Evolutionary conservation across 2,888 invertebrate genomes (phyloP).

Genomic region (Flexamia atlantica): DNA sequence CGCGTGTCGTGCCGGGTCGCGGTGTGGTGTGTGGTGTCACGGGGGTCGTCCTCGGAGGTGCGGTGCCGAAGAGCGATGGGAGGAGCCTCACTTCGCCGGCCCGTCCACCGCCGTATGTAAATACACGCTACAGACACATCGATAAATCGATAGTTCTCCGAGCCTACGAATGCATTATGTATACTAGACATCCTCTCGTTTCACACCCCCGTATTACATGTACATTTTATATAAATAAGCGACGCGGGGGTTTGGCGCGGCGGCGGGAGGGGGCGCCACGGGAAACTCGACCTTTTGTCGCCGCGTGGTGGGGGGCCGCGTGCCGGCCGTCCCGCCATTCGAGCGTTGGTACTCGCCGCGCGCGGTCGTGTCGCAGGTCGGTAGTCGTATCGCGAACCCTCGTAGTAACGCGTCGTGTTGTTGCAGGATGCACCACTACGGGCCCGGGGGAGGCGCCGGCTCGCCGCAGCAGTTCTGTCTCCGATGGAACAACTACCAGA

Average conservation of each 20-base stretch:
- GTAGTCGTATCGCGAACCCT: slow-evolving; percentile 52
- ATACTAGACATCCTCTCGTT: slow-evolving; percentile 72
- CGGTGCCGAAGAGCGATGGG: slow-evolving; percentile 31
- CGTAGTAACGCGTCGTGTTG: slow-evolving; percentile 60
- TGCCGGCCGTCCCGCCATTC: slow-evolving; percentile 66
- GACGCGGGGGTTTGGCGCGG: slow-evolving; percentile 65
- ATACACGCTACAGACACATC: slow-evolving; percentile 66
- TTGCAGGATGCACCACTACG: slow-evolving; percentile 63
- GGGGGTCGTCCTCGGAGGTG: slow-evolving; percentile 19
- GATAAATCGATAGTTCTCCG: slow-evolving; percentile 71
- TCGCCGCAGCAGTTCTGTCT: slow-evolving; percentile 91
- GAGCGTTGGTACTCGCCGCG: slow-evolving; percentile 63
- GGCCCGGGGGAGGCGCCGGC: slow-evolving; percentile 67
- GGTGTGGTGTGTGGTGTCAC: neutral
- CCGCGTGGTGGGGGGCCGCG: slow-evolving; percentile 61
- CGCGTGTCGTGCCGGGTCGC: slow-evolving; percentile 22
- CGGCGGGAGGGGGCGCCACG: slow-evolving; percentile 63
- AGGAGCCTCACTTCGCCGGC: slow-evolving; percentile 38
- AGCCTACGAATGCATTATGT: slow-evolving; percentile 70
- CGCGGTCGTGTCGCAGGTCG: slow-evolving; percentile 3
- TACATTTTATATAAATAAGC: slow-evolving; percentile 73
- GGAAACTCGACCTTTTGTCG: slow-evolving; percentile 68
- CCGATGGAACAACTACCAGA: slow-evolving; percentile 96
- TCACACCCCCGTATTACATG: slow-evolving; percentile 73
- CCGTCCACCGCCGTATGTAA: slow-evolving; percentile 48